These are phyloP conservation scores for Pseudanteris insignis DNA, from an alignment of 2,888 invertebrate species.

Conservation along the genomic window DNA sequence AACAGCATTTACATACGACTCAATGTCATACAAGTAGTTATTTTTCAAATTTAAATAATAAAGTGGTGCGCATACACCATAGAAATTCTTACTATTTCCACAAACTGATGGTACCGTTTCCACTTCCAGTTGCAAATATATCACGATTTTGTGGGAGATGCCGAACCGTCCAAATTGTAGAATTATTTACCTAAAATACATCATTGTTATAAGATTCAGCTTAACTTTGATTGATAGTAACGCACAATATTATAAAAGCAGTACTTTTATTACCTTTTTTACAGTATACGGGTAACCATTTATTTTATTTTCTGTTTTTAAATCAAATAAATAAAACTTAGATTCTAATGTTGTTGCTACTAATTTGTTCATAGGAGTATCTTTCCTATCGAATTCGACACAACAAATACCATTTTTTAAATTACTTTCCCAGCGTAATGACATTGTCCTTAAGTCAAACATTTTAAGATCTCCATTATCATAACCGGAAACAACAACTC, in stretches of 20 bases:
- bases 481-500: slow-evolving; percentile 90
- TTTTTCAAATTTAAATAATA: no score
- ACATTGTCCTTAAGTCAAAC: slow-evolving; percentile 87
- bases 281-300: slow-evolving; percentile 80
- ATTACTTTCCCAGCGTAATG: slow-evolving; percentile 89
- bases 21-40: no score
- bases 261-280: slow-evolving; percentile 70
- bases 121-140: slow-evolving; percentile 89
- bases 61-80: no score
- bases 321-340: slow-evolving; percentile 88
- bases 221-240: no score
- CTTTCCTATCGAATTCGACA: slow-evolving; percentile 90
- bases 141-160: slow-evolving; percentile 96
- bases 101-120: slow-evolving; percentile 87
- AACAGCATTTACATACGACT: no score
- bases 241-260: slow-evolving; percentile 1
- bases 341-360: slow-evolving; percentile 91
- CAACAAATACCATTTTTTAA: slow-evolving; percentile 91
- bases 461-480: slow-evolving; percentile 96
- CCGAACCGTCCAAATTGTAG: slow-evolving; percentile 88
- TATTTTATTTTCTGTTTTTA: slow-evolving; percentile 85
- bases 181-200: slow-evolving; percentile 68
- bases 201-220: no score
- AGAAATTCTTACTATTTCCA: slow-evolving; percentile 98
- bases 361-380: slow-evolving; percentile 95